Conservation (phyloP, 1,140 invertebrate genomes). For the Aphis gossypii region DNA sequence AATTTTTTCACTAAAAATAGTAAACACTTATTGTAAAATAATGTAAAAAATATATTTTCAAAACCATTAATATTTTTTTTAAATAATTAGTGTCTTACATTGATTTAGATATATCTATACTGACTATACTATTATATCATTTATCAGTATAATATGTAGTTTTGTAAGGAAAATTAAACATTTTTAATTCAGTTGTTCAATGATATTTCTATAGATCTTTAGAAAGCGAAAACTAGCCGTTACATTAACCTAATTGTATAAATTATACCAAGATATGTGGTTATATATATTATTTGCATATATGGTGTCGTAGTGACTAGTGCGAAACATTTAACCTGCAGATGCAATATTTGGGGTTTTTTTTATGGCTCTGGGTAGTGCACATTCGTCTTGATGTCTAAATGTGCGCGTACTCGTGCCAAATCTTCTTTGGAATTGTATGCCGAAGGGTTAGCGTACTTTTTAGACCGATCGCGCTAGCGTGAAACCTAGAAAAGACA, state of each 20-base stretch:
- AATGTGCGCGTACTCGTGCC: background rate
- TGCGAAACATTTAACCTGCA: background rate
- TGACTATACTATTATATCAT: background rate
- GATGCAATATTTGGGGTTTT: background rate
- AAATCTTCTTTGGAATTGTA: background rate
- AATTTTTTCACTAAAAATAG: too few species aligned
- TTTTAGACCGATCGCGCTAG: slow-evolving; percentile 16
- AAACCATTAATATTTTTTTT: too few species aligned
- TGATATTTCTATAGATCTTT: background rate
- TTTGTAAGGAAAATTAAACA: background rate
- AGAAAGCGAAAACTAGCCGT: background rate
- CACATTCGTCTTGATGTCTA: background rate
- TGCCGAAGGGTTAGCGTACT: background rate
- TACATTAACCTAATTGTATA: background rate
- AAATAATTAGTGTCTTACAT: too few species aligned
- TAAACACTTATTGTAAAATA: too few species aligned
- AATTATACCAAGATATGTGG: background rate
- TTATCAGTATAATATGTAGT: background rate
- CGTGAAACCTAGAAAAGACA: slow-evolving; percentile 7
- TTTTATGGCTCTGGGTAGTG: background rate
- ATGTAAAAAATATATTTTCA: too few species aligned
- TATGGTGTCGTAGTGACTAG: background rate
- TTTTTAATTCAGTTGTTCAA: background rate
- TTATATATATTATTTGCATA: background rate
- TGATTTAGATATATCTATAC: background rate